Evolutionary conservation across 2,888 invertebrate genomes (phyloP).

Genomic region (Arrhopalites spinosus): DNA sequence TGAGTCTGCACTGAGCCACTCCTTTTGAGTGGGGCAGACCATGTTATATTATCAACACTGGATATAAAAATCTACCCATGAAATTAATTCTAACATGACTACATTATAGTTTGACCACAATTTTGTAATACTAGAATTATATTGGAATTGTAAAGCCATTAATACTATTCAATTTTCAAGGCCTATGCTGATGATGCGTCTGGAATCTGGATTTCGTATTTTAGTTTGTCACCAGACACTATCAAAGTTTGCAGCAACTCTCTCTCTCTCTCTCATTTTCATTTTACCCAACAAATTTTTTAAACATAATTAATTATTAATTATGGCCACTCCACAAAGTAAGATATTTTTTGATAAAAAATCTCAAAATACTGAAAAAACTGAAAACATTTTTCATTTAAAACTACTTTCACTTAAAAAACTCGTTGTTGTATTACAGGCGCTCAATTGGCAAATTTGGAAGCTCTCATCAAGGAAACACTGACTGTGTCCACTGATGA

Average conservation of each 20-base stretch:
- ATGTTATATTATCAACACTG: too few species aligned
- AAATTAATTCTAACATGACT: too few species aligned
- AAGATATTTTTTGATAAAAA: neutral
- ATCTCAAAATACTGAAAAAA: neutral
- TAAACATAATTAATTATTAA: neutral
- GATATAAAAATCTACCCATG: too few species aligned
- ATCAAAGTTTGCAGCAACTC: neutral
- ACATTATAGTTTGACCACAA: too few species aligned
- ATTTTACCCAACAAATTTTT: neutral
- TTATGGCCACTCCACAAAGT: slow-evolving; percentile 14
- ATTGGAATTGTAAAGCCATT: neutral
- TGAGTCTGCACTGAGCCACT: too few species aligned
- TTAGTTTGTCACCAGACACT: slow-evolving; percentile 10
- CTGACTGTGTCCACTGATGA: slow-evolving; percentile 37
- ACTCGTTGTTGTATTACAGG: neutral
- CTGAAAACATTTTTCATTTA: neutral
- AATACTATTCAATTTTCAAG: slow-evolving; percentile 2
- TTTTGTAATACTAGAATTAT: too few species aligned
- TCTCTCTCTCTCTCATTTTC: slow-evolving; percentile 1
- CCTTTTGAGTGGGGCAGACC: too few species aligned
- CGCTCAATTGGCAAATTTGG: slow-evolving; percentile 36
- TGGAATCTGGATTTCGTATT: slow-evolving; percentile 5
- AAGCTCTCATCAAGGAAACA: slow-evolving; percentile 45
- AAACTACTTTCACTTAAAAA: neutral
- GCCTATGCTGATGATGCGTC: neutral